Evolutionary conservation across 2,888 invertebrate genomes (phyloP).

Genomic region (Cosmia pyralina): DNA sequence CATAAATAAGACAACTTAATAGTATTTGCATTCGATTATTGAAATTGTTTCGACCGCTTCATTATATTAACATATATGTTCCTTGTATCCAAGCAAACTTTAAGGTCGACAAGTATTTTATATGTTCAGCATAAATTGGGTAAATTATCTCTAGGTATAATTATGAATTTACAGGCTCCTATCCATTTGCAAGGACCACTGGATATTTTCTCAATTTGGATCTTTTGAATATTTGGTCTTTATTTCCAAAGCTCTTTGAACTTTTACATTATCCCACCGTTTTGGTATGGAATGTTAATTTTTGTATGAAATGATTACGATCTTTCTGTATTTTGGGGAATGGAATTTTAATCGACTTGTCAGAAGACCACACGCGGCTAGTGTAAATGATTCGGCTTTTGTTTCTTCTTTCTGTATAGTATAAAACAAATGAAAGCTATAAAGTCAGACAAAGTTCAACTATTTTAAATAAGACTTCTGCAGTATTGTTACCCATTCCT

Average conservation of each 20-base stretch:
- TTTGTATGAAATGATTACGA: constrained; percentile 24
- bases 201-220: constrained; percentile 6
- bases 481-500: constrained; percentile 5
- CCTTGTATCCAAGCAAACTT: constrained; percentile 28
- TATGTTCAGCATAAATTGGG: constrained; percentile 40
- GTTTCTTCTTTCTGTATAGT: background rate
- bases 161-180: constrained; percentile 31
- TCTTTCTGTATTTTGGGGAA: constrained; percentile 21
- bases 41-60: constrained; percentile 34
- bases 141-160: constrained; percentile 29
- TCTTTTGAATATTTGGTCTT: constrained; percentile 12
- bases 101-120: constrained; percentile 57
- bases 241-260: constrained; percentile 24
- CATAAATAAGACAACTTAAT: constrained; percentile 28
- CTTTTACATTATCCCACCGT: constrained; percentile 6
- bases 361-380: background rate
- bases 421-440: background rate
- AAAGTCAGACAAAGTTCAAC: background rate
- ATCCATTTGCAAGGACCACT: constrained; percentile 29
- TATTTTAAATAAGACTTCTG: background rate
- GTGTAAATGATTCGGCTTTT: constrained; percentile 10
- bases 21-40: constrained; percentile 39
- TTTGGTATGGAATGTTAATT: constrained; percentile 35
- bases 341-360: constrained; percentile 33
- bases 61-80: constrained; percentile 36